Evolutionary conservation across 2,113 vertebrate species (phyloP).

Genomic region (Crotalus tigris): DNA sequence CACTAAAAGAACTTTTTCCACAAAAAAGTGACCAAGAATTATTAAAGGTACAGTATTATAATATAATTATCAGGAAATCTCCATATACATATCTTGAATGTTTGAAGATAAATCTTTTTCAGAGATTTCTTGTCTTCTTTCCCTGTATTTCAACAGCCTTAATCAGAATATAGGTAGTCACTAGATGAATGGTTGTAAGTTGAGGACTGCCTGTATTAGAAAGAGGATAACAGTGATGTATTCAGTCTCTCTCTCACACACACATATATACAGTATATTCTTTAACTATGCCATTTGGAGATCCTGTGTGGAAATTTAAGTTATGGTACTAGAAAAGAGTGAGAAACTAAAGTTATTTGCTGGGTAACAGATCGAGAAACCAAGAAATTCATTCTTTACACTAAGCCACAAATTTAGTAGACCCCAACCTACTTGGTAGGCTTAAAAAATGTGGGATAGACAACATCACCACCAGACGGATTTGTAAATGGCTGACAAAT

Average conservation of each 20-base stretch:
- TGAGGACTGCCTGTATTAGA: background rate
- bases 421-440: too few species aligned
- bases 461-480: too few species aligned
- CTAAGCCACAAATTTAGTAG: too few species aligned
- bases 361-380: too few species aligned
- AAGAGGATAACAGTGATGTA: background rate
- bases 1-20: slow-evolving; percentile 81
- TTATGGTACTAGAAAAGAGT: too few species aligned
- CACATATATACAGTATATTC: background rate
- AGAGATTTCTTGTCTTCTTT: background rate
- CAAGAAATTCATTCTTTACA: too few species aligned
- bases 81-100: background rate
- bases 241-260: background rate
- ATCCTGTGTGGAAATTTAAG: too few species aligned
- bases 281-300: too few species aligned
- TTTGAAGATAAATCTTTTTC: background rate
- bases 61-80: background rate
- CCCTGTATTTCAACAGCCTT: background rate
- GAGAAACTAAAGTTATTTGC: too few species aligned
- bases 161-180: background rate
- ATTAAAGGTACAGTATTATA: slow-evolving; percentile 81
- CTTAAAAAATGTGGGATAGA: too few species aligned
- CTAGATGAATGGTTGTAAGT: background rate
- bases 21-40: slow-evolving; percentile 73
- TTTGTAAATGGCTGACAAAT: too few species aligned